Evolutionary conservation across 2,113 vertebrate species (phyloP).

Genomic region (Cochlearius cochlearius): DNA sequence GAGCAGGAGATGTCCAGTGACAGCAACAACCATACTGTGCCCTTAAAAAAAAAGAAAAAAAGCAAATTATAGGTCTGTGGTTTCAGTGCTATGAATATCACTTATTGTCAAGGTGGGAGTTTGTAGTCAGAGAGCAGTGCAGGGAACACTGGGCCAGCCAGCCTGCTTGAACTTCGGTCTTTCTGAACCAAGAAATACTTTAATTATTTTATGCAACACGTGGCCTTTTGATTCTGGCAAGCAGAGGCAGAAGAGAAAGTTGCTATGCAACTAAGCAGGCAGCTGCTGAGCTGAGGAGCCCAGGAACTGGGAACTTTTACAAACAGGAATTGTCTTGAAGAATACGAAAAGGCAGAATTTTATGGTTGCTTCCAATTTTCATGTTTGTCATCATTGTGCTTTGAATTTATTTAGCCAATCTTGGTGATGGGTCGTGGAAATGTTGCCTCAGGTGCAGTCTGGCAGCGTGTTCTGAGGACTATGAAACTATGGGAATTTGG

Average conservation of each 20-base stretch:
- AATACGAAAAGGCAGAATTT: not conserved
- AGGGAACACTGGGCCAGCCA: not conserved
- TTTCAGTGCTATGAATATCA: not conserved
- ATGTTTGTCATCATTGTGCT: not conserved
- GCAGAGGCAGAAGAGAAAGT: not conserved
- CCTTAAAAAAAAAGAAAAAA: not conserved
- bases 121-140: not conserved
- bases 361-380: not conserved
- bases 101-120: not conserved
- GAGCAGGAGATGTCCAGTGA: not conserved
- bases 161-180: not conserved
- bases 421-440: not conserved
- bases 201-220: not conserved
- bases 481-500: not conserved
- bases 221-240: not conserved
- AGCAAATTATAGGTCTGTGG: not conserved
- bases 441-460: not conserved
- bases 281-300: conserved; percentile 10
- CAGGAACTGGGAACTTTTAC: not conserved
- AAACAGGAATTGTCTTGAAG: not conserved
- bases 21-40: not conserved
- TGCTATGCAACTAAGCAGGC: conserved; percentile 31
- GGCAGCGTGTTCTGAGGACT: not conserved
- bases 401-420: not conserved
- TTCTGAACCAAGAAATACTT: not conserved